Base-by-base conservation (phyloP, 2,888 invertebrate species). In the Salticus scenicus region DNA sequence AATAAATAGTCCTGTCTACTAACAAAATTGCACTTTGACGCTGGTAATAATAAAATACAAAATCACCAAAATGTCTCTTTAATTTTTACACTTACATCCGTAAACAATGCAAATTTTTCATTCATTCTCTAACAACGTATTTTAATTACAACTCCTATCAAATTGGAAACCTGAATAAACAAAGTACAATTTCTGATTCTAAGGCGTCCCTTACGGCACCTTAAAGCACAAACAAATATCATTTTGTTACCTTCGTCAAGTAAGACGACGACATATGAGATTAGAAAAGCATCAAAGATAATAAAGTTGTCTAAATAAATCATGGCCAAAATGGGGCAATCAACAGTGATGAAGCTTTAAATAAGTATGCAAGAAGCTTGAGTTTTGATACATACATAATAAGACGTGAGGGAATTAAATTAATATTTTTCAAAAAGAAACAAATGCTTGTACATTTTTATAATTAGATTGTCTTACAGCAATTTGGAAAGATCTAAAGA, bases 231-330 rank as follows among this genome's bases (percentile, higher is more conserved):
- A 57, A 5, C 42, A 47, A 57, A 57, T 12, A 17, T 57, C 57
- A 57, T 1, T 57, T 57, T 24, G 12, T 57, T 57, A 24, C 57
- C 20, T 7, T 24, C 20, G 1, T n/a, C 2, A 57, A 57, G 24
- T 24, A 57, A 57, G 20, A 57, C 12, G 57, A 24, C 57, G 57
- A 57, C 57, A 24, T 57, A 20, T 57, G 57, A 37, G 8, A 20
- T 10, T 28, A 8, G 42, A 27, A 42, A 70, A 67, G 28, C 47
- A 20, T 66, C 66, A 57, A 24, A 57, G 57, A 28, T 70, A 70
- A 78, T 78, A 28, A 70, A 70, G 78, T 24, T 71, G 70, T 78
- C 70, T 30, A 78, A 70, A 70, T 78, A 70, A 70, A 70, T 78
- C 70, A 78, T 70, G 31, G 31, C 30, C 33, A 41, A 78, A 78